These are phyloP conservation scores for Acutogordius australiensis DNA, from an alignment of 2,888 invertebrate species.

Conservation along the genomic window DNA sequence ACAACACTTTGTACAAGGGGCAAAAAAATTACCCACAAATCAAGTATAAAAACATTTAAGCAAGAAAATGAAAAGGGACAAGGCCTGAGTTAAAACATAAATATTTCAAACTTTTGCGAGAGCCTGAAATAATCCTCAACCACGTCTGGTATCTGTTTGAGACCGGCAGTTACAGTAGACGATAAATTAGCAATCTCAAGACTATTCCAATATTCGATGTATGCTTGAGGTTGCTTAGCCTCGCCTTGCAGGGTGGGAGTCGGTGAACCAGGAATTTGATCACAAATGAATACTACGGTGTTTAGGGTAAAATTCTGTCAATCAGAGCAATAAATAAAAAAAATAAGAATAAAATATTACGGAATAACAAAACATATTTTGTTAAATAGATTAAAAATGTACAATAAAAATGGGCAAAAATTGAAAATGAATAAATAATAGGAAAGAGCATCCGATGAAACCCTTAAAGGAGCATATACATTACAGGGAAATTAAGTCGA, in stretches of 20 bases:
- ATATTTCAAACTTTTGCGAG: not conserved
- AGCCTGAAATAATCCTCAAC: constrained; percentile 10
- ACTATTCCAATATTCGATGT: not conserved
- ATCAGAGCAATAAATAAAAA: not conserved
- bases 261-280: not conserved
- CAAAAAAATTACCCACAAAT: too few species aligned
- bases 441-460: too few species aligned
- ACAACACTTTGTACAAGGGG: too few species aligned
- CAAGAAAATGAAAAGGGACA: too few species aligned
- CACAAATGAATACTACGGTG: not conserved
- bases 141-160: not conserved
- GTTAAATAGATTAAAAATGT: too few species aligned
- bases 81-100: too few species aligned
- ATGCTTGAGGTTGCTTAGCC: not conserved
- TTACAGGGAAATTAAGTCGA: too few species aligned
- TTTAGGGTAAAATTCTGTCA: not conserved
- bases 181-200: not conserved
- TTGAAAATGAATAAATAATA: too few species aligned
- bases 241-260: not conserved
- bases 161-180: not conserved
- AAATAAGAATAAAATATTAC: not conserved
- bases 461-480: too few species aligned
- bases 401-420: too few species aligned
- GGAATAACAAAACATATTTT: too few species aligned
- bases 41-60: too few species aligned